Conservation (phyloP, 2,113 vertebrate species). For the Montifringilla adamsi region DNA sequence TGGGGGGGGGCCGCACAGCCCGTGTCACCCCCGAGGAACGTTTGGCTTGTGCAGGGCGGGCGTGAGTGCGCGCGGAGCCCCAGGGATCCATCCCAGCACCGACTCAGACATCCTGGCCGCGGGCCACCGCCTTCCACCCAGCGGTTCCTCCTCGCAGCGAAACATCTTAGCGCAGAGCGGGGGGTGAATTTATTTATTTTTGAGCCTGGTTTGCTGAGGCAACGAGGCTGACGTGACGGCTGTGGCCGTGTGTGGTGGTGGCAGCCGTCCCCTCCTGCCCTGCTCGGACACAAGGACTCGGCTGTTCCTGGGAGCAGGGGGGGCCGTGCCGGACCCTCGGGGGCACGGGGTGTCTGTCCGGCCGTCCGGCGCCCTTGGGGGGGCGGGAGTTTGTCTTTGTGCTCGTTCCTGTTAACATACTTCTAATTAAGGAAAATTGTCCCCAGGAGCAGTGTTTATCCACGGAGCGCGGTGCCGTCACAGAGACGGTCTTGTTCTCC, state of each 20-base stretch:
- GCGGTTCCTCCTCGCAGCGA: background rate
- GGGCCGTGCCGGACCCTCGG: background rate
- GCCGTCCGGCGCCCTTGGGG: background rate
- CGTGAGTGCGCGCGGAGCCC: background rate
- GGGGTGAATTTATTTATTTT: background rate
- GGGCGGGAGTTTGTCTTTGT: slow-evolving; percentile 40
- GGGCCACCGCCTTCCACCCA: slow-evolving; percentile 15
- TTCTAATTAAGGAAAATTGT: slow-evolving; percentile 56
- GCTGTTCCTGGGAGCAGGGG: background rate
- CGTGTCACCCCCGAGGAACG: background rate
- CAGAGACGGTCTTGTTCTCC: slow-evolving; percentile 58
- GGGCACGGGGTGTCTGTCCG: background rate
- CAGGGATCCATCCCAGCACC: background rate
- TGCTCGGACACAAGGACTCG: background rate
- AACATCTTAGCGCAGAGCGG: background rate
- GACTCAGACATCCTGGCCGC: background rate
- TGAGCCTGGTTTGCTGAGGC: background rate
- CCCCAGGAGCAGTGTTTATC: slow-evolving; percentile 51
- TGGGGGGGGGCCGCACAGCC: background rate
- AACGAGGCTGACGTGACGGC: background rate
- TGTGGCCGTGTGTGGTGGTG: background rate
- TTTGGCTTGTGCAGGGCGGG: background rate
- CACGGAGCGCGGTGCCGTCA: background rate
- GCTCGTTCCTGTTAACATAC: slow-evolving; percentile 37
- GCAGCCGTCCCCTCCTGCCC: background rate